Base-by-base conservation (phyloP, 2,888 invertebrate species). In the Machimus atricapillus region DNA sequence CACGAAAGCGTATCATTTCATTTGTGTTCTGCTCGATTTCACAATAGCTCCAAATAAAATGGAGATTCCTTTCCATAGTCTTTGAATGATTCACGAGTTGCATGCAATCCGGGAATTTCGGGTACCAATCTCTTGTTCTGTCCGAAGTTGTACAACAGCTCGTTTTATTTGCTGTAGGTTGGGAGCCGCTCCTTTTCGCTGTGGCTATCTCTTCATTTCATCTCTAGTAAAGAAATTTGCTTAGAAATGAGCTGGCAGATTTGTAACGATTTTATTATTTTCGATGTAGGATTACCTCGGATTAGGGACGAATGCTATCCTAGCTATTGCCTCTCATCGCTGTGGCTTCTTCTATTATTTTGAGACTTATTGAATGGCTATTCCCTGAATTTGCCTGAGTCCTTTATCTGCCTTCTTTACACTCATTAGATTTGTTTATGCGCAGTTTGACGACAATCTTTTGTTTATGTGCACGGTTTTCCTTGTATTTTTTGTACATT, bases 1-100 rank as follows among this genome's bases (percentile, higher is more conserved):
- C 89, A 89, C 89, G 89, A 89, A 89, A 89, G 87, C 87, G 88
- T 89, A 89, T 88, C 88, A 89, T 89, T 86, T 79, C 79, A 43
- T 43, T 78, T 79, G 78, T 79, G 66, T 86, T 86, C 79, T 86
- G 79, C 79, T 86, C 86, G 86, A 86, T 86, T 86, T 79, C 86
- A 86, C 86, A 79, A 66, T 66, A 58, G 86, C 86, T 77, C 58
- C 52, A 56, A 77, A 86, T 46, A 74, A 74, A 85, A 85, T 85
- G 85, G 85, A 78, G 56, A 40, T 76, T 86, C 37, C 40, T 78
- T 37, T 77, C 77, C 58, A 86, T 37, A 52, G 77, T 76, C 81
- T 87, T 82, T 86, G 77, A 88, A 88, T 87, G 52, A 88, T 87
- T 87, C 87, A 88, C 46, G 85, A 88, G 58, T 88, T 88, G 88